Percentiles rank a stretch among this genome's conserved stretches.
These are phyloP conservation scores for Smithornis capensis DNA, from an alignment of 2,113 vertebrate genomes.

Conservation along the genomic window DNA sequence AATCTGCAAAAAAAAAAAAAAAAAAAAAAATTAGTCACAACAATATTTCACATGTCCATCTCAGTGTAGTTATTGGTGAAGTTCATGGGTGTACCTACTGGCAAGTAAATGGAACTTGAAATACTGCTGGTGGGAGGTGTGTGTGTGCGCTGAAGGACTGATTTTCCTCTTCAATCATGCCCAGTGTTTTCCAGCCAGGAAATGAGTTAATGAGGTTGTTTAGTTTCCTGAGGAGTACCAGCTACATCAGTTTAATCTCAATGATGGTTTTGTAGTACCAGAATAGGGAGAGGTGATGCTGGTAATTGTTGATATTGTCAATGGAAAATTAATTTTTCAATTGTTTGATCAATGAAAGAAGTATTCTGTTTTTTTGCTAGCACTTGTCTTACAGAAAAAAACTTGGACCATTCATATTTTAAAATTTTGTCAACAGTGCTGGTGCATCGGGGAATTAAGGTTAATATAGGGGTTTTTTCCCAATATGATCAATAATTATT, in stretches of 20 bases:
- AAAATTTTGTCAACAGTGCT: background rate
- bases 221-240: background rate
- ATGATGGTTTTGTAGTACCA: background rate
- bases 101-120: background rate
- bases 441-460: background rate
- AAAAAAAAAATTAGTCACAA: background rate
- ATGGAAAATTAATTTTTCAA: background rate
- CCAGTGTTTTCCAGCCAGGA: background rate
- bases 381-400: background rate
- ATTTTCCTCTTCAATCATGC: background rate
- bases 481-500: background rate
- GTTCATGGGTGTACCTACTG: background rate
- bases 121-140: background rate
- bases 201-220: background rate
- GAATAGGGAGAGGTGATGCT: background rate
- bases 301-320: background rate
- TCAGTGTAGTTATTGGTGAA: background rate
- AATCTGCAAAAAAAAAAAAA: background rate
- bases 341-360: background rate
- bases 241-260: background rate
- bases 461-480: background rate
- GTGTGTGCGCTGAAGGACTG: background rate
- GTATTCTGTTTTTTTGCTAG: background rate
- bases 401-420: background rate
- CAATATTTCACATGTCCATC: background rate